phyloP scores from a whole-genome alignment of 2,113 vertebrate species.

The Varanus salvator region DNA sequence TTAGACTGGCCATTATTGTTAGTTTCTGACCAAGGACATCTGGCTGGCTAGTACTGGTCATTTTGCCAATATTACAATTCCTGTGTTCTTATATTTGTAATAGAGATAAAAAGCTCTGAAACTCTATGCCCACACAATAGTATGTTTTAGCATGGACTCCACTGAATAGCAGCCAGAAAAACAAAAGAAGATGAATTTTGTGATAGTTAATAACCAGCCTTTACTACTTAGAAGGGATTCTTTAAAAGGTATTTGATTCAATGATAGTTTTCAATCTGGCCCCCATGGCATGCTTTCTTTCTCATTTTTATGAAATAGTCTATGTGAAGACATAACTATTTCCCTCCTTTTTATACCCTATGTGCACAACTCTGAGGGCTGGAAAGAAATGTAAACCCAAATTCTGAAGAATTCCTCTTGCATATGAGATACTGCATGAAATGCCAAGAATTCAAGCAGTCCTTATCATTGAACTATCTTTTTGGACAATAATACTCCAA shows the following conservation, averaged over 20 bases:
- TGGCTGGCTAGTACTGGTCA: neutral
- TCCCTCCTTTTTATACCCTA: neutral
- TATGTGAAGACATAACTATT: neutral
- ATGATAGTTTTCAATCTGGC: neutral
- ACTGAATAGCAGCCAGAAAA: neutral
- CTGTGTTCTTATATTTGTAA: neutral
- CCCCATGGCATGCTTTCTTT: neutral
- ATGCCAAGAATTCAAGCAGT: neutral
- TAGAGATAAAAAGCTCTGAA: neutral
- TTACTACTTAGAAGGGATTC: neutral
- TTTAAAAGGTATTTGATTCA: neutral
- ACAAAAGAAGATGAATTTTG: neutral
- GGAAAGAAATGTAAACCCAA: neutral
- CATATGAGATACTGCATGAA: neutral
- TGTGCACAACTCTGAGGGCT: neutral
- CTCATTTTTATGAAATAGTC: neutral
- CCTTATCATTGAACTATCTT: neutral
- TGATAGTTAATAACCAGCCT: neutral
- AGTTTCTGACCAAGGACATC: neutral
- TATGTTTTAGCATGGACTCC: neutral
- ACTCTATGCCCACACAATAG: neutral
- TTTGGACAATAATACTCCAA: neutral
- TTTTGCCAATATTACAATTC: neutral
- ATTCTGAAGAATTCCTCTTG: neutral
- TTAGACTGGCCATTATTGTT: neutral